Percentiles rank a stretch among this genome's conserved stretches.
phyloP scores from a whole-genome alignment of 2,888 invertebrate species.

The Cephalotes varians region DNA sequence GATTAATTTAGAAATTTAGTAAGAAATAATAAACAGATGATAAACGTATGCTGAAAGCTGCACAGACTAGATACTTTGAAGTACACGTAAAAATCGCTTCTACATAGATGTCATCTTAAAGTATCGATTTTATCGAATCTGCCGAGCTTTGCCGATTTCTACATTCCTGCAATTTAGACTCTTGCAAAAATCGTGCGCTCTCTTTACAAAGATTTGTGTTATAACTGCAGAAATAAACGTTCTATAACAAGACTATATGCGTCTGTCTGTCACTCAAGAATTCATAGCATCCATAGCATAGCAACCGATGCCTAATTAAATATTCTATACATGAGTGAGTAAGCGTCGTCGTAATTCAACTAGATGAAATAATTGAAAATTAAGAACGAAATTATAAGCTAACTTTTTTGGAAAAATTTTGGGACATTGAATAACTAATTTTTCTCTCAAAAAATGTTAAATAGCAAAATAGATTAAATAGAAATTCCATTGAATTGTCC shows the following conservation, averaged over 20 bases:
- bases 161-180: neutral
- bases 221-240: neutral
- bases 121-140: too few species aligned
- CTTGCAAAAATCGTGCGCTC: neutral
- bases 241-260: neutral
- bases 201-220: neutral
- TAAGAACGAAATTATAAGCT: neutral
- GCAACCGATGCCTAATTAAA: neutral
- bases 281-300: slow-evolving; percentile 11
- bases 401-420: neutral
- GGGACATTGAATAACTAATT: too few species aligned
- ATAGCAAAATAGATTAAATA: neutral
- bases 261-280: neutral
- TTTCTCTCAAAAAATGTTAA: neutral
- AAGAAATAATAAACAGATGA: neutral
- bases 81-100: neutral
- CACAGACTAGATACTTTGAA: neutral
- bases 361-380: neutral
- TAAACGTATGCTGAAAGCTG: neutral
- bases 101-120: neutral
- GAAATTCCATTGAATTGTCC: neutral
- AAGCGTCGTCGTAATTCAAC: neutral
- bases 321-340: slow-evolving; percentile 34
- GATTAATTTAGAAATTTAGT: neutral
- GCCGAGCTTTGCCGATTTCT: too few species aligned